Conservation (phyloP, 2,113 vertebrate genomes). For the Ciconia stormi region DNA sequence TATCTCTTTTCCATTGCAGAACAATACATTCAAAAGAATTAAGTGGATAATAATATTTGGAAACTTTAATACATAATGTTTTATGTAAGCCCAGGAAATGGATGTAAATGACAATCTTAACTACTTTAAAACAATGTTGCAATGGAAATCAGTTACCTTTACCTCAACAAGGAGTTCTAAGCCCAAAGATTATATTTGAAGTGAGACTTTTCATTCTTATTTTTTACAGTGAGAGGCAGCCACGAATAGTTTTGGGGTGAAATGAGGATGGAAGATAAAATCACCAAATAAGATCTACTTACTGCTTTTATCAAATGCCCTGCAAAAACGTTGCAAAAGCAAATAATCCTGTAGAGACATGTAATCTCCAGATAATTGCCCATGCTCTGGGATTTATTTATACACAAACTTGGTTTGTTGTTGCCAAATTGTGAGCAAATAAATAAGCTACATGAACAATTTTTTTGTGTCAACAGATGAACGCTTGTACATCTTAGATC, state of each 20-base stretch:
- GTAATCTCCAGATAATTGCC: conserved; percentile 10
- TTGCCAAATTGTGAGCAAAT: background rate
- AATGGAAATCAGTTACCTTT: conserved; percentile 37
- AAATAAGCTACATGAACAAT: background rate
- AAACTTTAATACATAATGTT: background rate
- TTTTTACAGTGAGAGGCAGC: background rate
- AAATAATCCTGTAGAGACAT: conserved; percentile 15
- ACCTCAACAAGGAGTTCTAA: conserved; percentile 8
- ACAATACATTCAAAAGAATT: background rate
- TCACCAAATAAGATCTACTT: background rate
- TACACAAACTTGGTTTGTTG: background rate
- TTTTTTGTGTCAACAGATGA: background rate
- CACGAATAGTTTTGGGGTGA: background rate
- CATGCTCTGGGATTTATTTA: background rate
- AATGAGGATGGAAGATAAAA: background rate
- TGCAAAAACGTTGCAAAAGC: background rate
- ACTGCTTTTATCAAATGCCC: background rate
- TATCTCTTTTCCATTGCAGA: background rate
- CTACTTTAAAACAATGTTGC: conserved; percentile 2
- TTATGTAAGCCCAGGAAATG: conserved; percentile 17
- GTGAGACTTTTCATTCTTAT: conserved; percentile 16
- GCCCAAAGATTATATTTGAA: conserved; percentile 29
- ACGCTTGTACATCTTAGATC: background rate
- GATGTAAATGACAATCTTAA: conserved; percentile 20
- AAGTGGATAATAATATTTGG: conserved; percentile 24